Evolutionary conservation across 2,888 invertebrate species (phyloP).

Genomic region (Sphinx pinastri): DNA sequence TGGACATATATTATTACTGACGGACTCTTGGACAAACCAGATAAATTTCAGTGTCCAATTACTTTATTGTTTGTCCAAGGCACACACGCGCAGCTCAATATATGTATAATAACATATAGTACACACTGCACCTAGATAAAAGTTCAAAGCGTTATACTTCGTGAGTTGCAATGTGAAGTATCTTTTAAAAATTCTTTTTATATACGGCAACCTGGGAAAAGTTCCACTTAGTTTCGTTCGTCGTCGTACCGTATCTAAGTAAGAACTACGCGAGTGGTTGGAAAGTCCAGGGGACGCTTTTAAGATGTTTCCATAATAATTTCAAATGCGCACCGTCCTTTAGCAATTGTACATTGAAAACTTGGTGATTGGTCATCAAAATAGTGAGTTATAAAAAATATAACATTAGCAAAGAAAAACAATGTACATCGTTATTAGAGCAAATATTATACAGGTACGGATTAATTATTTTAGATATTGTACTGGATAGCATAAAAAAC

Average conservation of each 20-base stretch:
- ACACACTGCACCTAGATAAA: constrained; percentile 36
- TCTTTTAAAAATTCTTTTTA: constrained; percentile 78
- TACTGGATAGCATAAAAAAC: too few relatives aligned
- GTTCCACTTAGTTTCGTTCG: constrained; percentile 76
- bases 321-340: constrained; percentile 41
- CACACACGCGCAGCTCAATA: too few relatives aligned
- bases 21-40: background rate
- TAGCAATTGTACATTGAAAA: background rate
- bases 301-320: constrained; percentile 73
- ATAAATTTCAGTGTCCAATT: background rate
- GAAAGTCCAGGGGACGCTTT: constrained; percentile 70
- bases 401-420: too few relatives aligned
- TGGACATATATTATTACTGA: background rate
- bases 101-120: background rate
- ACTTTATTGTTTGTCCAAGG: background rate
- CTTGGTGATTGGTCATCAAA: background rate
- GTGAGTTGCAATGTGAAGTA: constrained; percentile 57
- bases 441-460: too few relatives aligned
- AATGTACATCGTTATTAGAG: too few relatives aligned
- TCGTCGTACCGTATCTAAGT: constrained; percentile 69
- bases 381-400: background rate
- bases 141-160: constrained; percentile 61
- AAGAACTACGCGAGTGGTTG: constrained; percentile 71
- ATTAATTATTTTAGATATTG: background rate
- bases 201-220: constrained; percentile 72